Evolutionary conservation across 1,140 invertebrate species (phyloP).

Genomic region (Pseudoatta argentina): DNA sequence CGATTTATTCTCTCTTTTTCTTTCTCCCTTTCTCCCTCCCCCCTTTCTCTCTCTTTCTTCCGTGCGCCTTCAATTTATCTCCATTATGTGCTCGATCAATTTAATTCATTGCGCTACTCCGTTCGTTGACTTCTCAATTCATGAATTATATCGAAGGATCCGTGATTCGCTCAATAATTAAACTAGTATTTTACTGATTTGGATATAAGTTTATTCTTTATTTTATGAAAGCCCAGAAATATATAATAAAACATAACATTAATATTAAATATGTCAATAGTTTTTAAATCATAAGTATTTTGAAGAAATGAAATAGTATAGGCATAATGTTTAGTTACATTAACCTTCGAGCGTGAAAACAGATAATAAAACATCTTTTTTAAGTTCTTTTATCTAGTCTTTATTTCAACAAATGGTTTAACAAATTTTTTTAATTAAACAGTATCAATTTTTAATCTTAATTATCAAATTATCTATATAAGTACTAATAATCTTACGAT

Average conservation of each 20-base stretch:
- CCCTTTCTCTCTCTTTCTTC: neutral
- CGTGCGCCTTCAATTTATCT: slow-evolving; percentile 45
- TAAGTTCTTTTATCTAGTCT: neutral
- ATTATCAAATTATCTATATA: neutral
- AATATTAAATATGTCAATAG: neutral
- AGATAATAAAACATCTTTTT: neutral
- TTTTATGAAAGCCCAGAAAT: neutral
- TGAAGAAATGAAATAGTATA: neutral
- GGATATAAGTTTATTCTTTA: neutral
- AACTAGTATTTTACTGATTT: neutral
- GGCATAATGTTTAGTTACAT: neutral
- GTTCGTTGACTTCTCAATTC: slow-evolving; percentile 61
- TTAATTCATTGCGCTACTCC: slow-evolving; percentile 45
- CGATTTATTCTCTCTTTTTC: slow-evolving; percentile 5
- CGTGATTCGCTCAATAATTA: slow-evolving; percentile 17
- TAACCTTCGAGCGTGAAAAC: neutral
- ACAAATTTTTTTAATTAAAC: neutral
- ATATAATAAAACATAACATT: neutral
- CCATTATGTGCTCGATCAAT: slow-evolving; percentile 49
- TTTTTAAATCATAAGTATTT: neutral
- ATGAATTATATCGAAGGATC: slow-evolving; percentile 8
- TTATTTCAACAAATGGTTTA: neutral
- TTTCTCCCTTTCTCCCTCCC: neutral
- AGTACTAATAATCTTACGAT: slow-evolving; percentile 17
- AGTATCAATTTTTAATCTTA: neutral